Conservation (phyloP, 2,888 invertebrate species). For the Polylopha cassiicola region DNA sequence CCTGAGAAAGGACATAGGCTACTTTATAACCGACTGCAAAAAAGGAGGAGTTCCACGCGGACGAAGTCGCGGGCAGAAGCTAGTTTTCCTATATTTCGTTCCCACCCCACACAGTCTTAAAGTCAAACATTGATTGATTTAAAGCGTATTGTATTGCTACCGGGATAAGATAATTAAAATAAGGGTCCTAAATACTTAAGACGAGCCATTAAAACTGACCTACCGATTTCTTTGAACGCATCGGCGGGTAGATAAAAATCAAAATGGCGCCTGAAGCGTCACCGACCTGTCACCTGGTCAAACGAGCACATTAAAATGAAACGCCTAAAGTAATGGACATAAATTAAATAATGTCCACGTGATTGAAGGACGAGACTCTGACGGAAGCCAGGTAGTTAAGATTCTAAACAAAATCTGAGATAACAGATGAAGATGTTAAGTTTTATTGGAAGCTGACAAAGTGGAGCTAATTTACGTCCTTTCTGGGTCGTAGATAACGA, state of each 20-base stretch:
- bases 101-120: no score
- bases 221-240: conserved; percentile 40
- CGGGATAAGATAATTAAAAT: conserved; percentile 10
- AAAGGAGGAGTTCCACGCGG: no score
- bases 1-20: no score
- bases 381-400: conserved; percentile 76
- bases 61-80: no score
- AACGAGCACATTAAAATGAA: conserved; percentile 72
- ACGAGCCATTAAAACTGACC: conserved; percentile 42
- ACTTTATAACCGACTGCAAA: no score
- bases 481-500: conserved; percentile 40
- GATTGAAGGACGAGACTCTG: conserved; percentile 60
- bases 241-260: conserved; percentile 62
- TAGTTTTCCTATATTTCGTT: no score
- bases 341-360: conserved; percentile 72
- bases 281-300: conserved; percentile 61
- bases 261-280: conserved; percentile 69
- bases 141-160: no score
- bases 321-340: conserved; percentile 63
- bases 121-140: no score
- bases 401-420: conserved; percentile 70
- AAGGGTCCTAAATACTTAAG: conserved; percentile 24
- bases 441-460: conserved; percentile 72
- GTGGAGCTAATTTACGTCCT: conserved; percentile 67
- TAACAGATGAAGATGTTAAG: conserved; percentile 71